phyloP scores from a whole-genome alignment of 2,113 vertebrate species.

The Sander vitreus region DNA sequence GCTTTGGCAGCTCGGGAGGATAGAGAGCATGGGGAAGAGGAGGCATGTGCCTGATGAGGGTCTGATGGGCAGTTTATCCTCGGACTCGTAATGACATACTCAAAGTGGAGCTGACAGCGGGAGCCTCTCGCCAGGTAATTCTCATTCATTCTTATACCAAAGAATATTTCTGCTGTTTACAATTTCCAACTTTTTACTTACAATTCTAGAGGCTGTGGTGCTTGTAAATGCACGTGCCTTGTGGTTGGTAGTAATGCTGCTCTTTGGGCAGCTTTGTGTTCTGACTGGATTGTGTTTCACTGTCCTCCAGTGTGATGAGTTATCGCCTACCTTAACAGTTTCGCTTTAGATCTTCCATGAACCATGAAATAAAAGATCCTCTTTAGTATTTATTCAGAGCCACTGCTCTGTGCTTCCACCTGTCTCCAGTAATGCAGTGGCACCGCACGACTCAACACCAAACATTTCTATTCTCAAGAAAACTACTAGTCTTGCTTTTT shows the following conservation, averaged over 20 bases:
- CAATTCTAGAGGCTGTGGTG: neutral
- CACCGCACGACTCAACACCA: neutral
- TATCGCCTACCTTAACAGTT: slow-evolving; percentile 52
- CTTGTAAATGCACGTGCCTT: neutral
- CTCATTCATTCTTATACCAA: neutral
- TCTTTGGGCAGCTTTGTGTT: slow-evolving; percentile 19
- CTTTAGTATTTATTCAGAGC: neutral
- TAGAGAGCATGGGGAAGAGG: slow-evolving; percentile 67
- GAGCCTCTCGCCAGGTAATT: slow-evolving; percentile 68
- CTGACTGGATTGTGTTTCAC: slow-evolving; percentile 64
- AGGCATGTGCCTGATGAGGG: slow-evolving; percentile 69
- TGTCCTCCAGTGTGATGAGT: slow-evolving; percentile 58
- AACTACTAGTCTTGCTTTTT: neutral
- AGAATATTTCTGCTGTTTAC: neutral
- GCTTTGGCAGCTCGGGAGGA: slow-evolving; percentile 49
- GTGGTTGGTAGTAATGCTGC: slow-evolving; percentile 35
- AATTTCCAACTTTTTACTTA: neutral
- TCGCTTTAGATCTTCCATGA: slow-evolving; percentile 25
- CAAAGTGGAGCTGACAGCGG: slow-evolving; percentile 47
- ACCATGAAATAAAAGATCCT: slow-evolving; percentile 44
- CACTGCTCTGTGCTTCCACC: slow-evolving; percentile 28
- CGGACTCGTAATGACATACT: slow-evolving; percentile 44
- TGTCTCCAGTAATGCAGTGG: neutral
- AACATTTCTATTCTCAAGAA: neutral
- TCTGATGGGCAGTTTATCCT: slow-evolving; percentile 61